Base-by-base conservation (phyloP, 1,140 invertebrate genomes). In the Meloidogyne floridensis region DNA sequence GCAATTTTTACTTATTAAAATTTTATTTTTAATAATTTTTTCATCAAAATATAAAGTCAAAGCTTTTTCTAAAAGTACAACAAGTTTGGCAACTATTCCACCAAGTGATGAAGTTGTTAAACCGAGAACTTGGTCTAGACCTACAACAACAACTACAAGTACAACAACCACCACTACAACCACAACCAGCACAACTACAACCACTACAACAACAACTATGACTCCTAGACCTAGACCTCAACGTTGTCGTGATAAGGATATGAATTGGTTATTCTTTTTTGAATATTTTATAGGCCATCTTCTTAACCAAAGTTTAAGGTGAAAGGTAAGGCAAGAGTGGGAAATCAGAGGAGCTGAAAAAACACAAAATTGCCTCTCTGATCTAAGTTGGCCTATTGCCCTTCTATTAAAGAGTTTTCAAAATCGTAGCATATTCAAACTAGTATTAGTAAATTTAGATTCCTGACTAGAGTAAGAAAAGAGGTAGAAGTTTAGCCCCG, bases 181-280 rank as follows among this genome's bases (percentile, higher is more conserved):
- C 9, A 79, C 77, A 10, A 79, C 65, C 18, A 79, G 59, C 7
- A 71, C 76, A 18, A 77, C 54, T 11, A 79, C 65, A 9, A 72
- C 77, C 6, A 71, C 59, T 2, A 79, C 77, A 9, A 71, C 59
- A 15, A 79, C 77, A 18, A 72, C 80, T 13, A 54, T 73, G 69
- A 74, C 80, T 42, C 72, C 69, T 11, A 32, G 75, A 32, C 80
- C 82, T 6, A 78, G 74, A 72, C 56, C 75, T 69, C 59, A 73
- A 79, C 82, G 82, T 32, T 87, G 86, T 65, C 70, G 72, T n/a
- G 84, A 87, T 76, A 82, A 75, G n/a, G 86, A 87, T 73, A 87
- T 87, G 86, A 87, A 87, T 73, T 87, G 65, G 65, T 79, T 13
- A 18, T 69, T 72, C 69, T 72, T 79, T 69, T 47, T 7, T 47